Conservation (phyloP, 2,888 invertebrate genomes). For the Nemotelus pantherinus region DNA sequence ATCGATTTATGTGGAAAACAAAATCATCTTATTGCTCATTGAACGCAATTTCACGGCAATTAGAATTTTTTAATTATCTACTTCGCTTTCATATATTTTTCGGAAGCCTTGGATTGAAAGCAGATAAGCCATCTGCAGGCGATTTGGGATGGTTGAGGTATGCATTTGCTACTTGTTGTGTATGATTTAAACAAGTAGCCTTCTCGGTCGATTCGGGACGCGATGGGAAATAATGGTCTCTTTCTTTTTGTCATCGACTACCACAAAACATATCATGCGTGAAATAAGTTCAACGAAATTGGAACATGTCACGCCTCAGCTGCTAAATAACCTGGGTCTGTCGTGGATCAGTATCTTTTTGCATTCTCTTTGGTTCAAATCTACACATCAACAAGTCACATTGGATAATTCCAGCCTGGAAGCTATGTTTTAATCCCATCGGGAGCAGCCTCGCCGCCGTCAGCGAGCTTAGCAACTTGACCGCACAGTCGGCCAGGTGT, state of each 20-base stretch:
- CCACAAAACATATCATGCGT: conserved; percentile 41
- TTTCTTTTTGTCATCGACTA: not conserved
- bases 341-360: not conserved
- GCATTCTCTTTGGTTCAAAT: not conserved
- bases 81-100: conserved; percentile 14
- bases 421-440: not conserved
- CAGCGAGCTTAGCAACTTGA: too few relatives aligned
- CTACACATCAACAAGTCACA: conserved; percentile 30
- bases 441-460: too few relatives aligned
- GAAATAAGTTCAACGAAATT: conserved; percentile 49
- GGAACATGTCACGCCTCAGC: conserved; percentile 46
- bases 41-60: conserved; percentile 50
- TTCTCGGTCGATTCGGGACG: too few relatives aligned
- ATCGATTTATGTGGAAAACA: not conserved
- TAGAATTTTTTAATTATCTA: conserved; percentile 49
- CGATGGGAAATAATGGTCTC: too few relatives aligned
- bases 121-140: not conserved
- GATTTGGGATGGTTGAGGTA: not conserved
- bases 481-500: conserved; percentile 26
- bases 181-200: too few relatives aligned
- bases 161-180: too few relatives aligned
- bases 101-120: too few relatives aligned
- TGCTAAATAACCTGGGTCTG: conserved; percentile 15
- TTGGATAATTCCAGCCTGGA: conserved; percentile 10
- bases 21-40: conserved; percentile 45